Conservation (phyloP, 2,888 invertebrate species). For the Pheosia tremula region DNA sequence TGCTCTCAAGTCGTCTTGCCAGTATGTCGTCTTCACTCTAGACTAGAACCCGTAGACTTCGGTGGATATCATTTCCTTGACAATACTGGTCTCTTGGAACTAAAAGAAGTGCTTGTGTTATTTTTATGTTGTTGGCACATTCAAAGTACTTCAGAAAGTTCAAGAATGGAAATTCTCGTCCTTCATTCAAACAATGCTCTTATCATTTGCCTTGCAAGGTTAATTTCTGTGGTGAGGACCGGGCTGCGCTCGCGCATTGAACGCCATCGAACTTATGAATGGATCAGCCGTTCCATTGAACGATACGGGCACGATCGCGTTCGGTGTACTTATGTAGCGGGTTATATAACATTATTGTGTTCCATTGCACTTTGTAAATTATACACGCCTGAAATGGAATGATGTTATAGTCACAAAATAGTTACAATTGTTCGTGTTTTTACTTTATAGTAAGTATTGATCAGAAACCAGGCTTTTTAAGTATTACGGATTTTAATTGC, state of each 20-base stretch:
- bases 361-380: not conserved
- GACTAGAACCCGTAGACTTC: too few species aligned
- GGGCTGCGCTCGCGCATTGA: slow-evolving; percentile 2
- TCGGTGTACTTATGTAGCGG: not conserved
- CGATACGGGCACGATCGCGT: not conserved
- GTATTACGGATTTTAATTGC: too few species aligned
- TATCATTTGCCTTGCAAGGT: not conserved
- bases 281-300: not conserved
- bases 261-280: not conserved
- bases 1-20: too few species aligned
- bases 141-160: not conserved
- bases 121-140: not conserved
- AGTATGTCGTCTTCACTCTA: too few species aligned
- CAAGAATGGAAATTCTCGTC: slow-evolving; percentile 1
- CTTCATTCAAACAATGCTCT: not conserved
- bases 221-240: not conserved
- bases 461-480: too few species aligned
- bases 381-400: not conserved
- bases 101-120: too few species aligned
- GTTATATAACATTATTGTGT: not conserved
- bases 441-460: too few species aligned
- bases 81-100: too few species aligned
- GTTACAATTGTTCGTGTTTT: too few species aligned
- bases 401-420: not conserved
- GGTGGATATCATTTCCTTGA: too few species aligned